Base-by-base conservation (phyloP, 2,113 vertebrate genomes). In the Carassius carassius region DNA sequence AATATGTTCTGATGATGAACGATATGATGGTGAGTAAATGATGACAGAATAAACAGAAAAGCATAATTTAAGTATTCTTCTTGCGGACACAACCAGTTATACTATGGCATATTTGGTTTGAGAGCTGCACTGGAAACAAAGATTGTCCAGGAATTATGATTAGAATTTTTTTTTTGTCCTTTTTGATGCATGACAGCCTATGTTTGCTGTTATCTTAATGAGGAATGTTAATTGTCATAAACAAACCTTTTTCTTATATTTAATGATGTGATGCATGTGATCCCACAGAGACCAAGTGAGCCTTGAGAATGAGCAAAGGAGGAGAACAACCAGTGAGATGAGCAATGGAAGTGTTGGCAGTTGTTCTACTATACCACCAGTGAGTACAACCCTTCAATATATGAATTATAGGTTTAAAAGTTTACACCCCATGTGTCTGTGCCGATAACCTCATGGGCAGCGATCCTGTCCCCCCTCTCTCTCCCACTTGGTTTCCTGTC, bases 331-430 rank as follows among this genome's bases (percentile, higher is more conserved):
- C 89, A 99, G 97, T 81, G 83, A 96, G 67, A 92, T 90, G 1
- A 98, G 97, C 11, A 37, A 85, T 21, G 90, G 90, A 88, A 98
- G 95, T 82, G 3, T 89, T 62, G 93, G 94, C n/a, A 98, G 95
- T 91, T 97, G 94, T 88, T 98, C 97, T 58, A 98, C 97, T 49
- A 98, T 99, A 92, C 94, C 97, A 81, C 93, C 90, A 16, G 98
- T 99, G 93, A 95, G 91, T 94, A 60, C 2, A 67, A 41, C 3
- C 2, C 56, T 25, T 65, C 3, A 47, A 14, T 14, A 63, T 65
- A 14, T n/a, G 17, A 0, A 41, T 72, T 70, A 1, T 12, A 6
- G 9, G 17, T 3, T 19, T 19, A 69, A 37, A 69, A 69, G 9
- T 37, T 19, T 70, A 2, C 10, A 8, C 37, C 21, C 12, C 37